Evolutionary conservation across 2,113 vertebrate species (phyloP), one percentile per base, ranked within the genome.

Genomic region (Dunckerocampus dactyliophorus): DNA sequence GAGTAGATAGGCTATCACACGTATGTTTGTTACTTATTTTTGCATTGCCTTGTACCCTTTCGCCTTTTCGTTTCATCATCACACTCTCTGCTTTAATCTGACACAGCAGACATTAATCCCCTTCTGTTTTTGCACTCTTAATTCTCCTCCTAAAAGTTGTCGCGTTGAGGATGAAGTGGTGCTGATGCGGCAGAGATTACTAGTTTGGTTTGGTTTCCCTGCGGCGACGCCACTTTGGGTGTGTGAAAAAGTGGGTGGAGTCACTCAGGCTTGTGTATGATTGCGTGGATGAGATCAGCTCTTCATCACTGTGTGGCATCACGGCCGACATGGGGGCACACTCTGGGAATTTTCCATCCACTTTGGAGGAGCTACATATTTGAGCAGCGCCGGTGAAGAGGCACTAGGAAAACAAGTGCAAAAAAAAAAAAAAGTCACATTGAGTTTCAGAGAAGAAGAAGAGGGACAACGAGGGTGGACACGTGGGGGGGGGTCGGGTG

Each of bases 101-200:
- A 87, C 74, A 76, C 61, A 39, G 47, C n/a, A 47, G 37, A 65
- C 83, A 88, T 87, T 87, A 88, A 84, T 83, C 71, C 63, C 69
- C 46, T 24, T 72, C 63, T 24, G 17, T 83, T 82, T 65, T 50
- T 67, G 42, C 65, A 54, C 17, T 78, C 66, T 80, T 74, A 87
- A 86, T 79, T 83, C 84, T 81, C 78, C 52, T 65, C 76, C 62
- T 67, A 55, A 76, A 77, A 72, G 65, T 75, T 76, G 37, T 79
- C 59, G 45, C 17, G 21, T 65, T 72, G 50, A 66, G 59, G 65
- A 82, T 69, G 53, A 72, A 81, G 71, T 83, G 74, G 71, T 45
- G 62, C 61, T 63, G 47, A 20, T 34, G 52, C 50, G 69, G 56
- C 48, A 5, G 51, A 65, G 65, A 74, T 84, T 83, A 67, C 24